Conservation (phyloP, 2,888 invertebrate genomes). For the Epirrhoe alternata region DNA sequence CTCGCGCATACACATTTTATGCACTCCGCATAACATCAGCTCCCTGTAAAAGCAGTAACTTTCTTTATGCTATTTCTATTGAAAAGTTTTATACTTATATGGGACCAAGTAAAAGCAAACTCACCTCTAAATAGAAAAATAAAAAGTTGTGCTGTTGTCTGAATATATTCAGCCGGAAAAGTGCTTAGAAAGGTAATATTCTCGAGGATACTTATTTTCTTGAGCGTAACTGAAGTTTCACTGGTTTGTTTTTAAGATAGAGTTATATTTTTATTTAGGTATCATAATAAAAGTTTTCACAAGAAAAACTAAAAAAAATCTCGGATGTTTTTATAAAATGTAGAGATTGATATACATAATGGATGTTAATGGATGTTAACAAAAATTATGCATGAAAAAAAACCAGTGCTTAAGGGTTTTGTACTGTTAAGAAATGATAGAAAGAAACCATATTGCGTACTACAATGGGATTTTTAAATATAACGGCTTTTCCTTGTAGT, state of each 20-base stretch:
- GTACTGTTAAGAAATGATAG: background rate
- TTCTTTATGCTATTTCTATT: constrained; percentile 56
- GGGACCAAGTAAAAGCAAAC: constrained; percentile 46
- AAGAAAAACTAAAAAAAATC: background rate
- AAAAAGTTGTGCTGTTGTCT: constrained; percentile 42
- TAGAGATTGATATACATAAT: background rate
- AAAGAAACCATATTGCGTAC: background rate
- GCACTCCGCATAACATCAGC: constrained; percentile 49
- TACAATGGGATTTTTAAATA: background rate
- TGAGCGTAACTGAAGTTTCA: constrained; percentile 21
- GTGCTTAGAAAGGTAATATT: constrained; percentile 41
- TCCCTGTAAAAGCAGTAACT: constrained; percentile 49
- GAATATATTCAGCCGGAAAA: constrained; percentile 41
- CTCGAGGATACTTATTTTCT: constrained; percentile 39
- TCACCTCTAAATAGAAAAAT: constrained; percentile 45
- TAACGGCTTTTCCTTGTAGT: constrained; percentile 3
- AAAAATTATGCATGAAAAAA: background rate
- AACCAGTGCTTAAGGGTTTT: background rate
- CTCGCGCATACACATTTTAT: constrained; percentile 62
- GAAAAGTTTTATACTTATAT: constrained; percentile 52
- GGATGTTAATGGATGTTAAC: too few species aligned
- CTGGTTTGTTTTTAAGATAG: constrained; percentile 15
- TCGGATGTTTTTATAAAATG: background rate
- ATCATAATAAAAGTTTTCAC: background rate
- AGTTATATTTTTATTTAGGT: background rate